Conservation (phyloP, 1,140 invertebrate species). For the Hestina assimilis region DNA sequence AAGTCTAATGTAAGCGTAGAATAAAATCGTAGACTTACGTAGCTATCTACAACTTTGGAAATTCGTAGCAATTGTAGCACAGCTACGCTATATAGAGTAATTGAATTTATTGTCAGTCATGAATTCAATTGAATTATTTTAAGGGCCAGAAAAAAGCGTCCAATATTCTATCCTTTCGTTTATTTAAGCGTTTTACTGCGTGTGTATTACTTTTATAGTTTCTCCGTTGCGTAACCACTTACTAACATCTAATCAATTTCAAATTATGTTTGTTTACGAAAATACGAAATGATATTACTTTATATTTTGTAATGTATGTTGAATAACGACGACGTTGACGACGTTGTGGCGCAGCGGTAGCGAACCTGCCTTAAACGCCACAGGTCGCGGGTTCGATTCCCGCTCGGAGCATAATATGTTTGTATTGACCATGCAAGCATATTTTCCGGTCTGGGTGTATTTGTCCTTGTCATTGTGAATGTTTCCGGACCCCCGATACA, state of each 20-base stretch:
- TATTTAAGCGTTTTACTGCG: background rate
- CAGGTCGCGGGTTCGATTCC: too few species aligned
- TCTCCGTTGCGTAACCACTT: background rate
- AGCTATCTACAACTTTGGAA: slow-evolving; percentile 5
- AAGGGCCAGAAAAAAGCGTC: background rate
- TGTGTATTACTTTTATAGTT: background rate
- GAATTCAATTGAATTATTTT: slow-evolving; percentile 12
- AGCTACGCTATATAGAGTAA: slow-evolving; percentile 22
- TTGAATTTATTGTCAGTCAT: slow-evolving; percentile 16
- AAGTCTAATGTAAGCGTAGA: background rate
- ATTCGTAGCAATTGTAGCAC: slow-evolving; percentile 19
- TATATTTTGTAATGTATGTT: too few species aligned
- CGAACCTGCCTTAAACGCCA: too few species aligned
- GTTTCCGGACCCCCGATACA: too few species aligned
- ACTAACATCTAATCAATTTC: background rate
- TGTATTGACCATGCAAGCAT: too few species aligned
- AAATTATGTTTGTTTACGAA: too few species aligned
- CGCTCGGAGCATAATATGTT: too few species aligned
- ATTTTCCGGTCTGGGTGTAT: too few species aligned
- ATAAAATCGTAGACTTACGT: slow-evolving; percentile 7
- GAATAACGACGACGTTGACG: too few species aligned
- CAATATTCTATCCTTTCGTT: background rate
- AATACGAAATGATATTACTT: too few species aligned
- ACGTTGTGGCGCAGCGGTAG: too few species aligned
- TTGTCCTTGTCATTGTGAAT: too few species aligned